A percentile compares a stretch with the other conserved stretches of the same genome.
Conservation (phyloP, 2,113 vertebrate genomes). For the Ondatra zibethicus region DNA sequence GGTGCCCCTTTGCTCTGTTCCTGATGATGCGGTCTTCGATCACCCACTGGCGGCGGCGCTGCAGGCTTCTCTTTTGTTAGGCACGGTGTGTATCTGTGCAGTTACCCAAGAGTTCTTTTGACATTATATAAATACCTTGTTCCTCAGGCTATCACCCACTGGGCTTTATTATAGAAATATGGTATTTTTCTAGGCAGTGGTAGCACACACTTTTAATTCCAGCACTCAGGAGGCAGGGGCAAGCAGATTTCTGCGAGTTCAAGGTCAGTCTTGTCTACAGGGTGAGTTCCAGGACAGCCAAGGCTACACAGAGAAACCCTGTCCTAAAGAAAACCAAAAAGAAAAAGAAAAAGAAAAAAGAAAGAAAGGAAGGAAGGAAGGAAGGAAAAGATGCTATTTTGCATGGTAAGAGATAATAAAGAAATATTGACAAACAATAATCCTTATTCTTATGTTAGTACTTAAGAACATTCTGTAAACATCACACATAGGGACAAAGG, state of each 20-base stretch:
- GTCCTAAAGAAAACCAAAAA: background rate
- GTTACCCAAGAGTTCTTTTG: background rate
- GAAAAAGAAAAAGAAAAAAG: rapidly evolving
- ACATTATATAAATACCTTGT: background rate
- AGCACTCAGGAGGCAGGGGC: background rate
- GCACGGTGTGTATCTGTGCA: background rate
- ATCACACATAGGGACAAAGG: background rate
- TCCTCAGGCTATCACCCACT: background rate
- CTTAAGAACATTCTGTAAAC: background rate
- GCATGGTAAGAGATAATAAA: background rate
- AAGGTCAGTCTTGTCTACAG: background rate
- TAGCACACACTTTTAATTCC: background rate
- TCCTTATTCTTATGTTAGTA: conserved; percentile 7
- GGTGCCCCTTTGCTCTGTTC: background rate
- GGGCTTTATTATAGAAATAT: background rate
- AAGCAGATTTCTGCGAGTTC: background rate
- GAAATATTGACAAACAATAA: background rate
- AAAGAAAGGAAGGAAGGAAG: background rate
- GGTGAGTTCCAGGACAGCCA: background rate
- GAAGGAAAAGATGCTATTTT: background rate
- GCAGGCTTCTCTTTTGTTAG: background rate
- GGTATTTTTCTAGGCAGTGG: background rate
- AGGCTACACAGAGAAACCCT: background rate
- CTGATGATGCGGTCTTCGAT: background rate
- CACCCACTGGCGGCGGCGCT: background rate